Base-by-base conservation (phyloP, 2,888 invertebrate species). In the Prenolepis imparis region DNA sequence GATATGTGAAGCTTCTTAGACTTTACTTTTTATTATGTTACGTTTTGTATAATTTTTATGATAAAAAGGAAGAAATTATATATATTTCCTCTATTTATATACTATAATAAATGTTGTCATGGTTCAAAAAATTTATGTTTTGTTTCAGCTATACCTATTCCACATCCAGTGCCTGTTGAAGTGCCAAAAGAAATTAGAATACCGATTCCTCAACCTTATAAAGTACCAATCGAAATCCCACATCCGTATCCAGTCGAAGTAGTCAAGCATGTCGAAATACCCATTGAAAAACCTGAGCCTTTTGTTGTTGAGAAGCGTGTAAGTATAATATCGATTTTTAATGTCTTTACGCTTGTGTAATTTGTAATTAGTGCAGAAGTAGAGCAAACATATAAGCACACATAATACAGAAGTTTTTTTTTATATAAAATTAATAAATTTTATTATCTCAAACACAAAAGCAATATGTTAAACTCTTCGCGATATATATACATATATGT, bases 131-230 rank as follows among this genome's bases (percentile, higher is more conserved):
- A 44, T 52, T 68, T 41, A 15, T 18, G 18, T n/a, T 39, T 61
- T 8, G 55, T 93, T 93, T 28, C 87, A 94, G 96, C 96, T 3
- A 96, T 96, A 91, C 95, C 95, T 81, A 96, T 96, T 64, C 96
- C 96, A 1, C 95, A 96, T 88, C 96, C 96, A 0, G 95, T 95
- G 24, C 95, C 96, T 0, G 95, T 96, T 0, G 95, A 95, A 74
- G 95, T 96, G 6, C 95, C 95, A 0, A 96, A 96, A 84, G 95
- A 95, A 73, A 96, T 96, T 28, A 95, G 94, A 87, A 95, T 96
- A 48, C 96, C 96, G 24, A 95, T 96, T 12, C 96, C 96, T 0
- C 96, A 96, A 84, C 96, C 96, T 24, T 96, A 96, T 93, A 95
- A 96, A 32, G 96, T 96, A 18, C 95, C 95, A 91, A 95, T 96